phyloP scores from a whole-genome alignment of 2,888 invertebrate genomes.

The Carterocephalus palaemon region DNA sequence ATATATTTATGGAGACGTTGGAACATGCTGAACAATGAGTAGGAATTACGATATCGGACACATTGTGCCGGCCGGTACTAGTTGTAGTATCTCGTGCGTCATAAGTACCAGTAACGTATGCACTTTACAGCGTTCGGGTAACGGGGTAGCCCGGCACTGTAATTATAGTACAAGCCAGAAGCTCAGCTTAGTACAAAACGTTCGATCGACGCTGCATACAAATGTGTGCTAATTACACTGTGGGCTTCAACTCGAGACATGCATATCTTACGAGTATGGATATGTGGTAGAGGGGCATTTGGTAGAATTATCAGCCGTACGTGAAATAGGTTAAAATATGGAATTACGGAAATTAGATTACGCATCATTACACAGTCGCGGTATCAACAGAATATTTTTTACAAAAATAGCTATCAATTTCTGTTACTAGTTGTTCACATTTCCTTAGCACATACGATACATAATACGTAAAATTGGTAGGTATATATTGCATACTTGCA shows the following conservation, averaged over 20 bases:
- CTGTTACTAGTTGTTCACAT: no score
- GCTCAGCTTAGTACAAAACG: conserved; percentile 20
- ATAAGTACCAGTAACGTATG: conserved; percentile 43
- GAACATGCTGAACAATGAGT: conserved; percentile 17
- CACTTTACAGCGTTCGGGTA: conserved; percentile 51
- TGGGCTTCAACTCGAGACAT: conserved; percentile 7
- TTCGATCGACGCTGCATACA: conserved; percentile 24
- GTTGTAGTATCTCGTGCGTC: conserved; percentile 9
- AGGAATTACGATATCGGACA: conserved; percentile 10
- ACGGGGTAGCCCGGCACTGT: conserved; percentile 33
- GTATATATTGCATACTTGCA: no score
- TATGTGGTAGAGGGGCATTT: no score
- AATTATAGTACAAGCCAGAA: conserved; percentile 21
- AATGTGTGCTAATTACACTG: conserved; percentile 20
- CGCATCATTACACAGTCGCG: no score
- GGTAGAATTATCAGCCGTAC: no score
- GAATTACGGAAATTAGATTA: no score
- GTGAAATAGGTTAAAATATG: no score
- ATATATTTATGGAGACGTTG: conserved; percentile 30
- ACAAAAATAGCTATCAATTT: no score
- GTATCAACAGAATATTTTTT: no score
- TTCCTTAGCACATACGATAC: no score
- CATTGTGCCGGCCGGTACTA: background rate
- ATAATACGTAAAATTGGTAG: no score
- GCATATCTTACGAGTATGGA: conserved; percentile 3